A percentile compares a stretch with the other conserved stretches of the same genome.
phyloP scores from a whole-genome alignment of 2,113 vertebrate genomes.

The Lampris incognitus region DNA sequence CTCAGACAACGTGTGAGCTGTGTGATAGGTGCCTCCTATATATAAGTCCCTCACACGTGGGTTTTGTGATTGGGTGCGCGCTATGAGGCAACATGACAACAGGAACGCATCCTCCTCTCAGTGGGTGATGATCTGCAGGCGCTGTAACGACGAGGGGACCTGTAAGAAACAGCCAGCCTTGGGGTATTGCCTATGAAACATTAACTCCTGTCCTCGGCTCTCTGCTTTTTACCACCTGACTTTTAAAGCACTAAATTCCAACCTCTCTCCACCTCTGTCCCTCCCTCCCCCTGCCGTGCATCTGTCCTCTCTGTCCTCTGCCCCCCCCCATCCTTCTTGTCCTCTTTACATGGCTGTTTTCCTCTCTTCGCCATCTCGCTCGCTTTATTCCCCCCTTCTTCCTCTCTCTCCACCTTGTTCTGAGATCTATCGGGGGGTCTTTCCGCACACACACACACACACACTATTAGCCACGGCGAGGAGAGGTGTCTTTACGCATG shows the following conservation, averaged over 20 bases:
- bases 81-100: too few relatives aligned
- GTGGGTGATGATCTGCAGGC: neutral
- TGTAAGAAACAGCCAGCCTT: constrained; percentile 30
- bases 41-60: too few relatives aligned
- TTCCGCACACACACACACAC: neutral
- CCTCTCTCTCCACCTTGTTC: neutral
- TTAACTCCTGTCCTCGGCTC: constrained; percentile 58
- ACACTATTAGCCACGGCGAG: too few relatives aligned
- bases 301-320: neutral
- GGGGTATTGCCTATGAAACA: constrained; percentile 58
- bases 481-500: too few relatives aligned
- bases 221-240: constrained; percentile 49
- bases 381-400: constrained; percentile 24
- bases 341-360: neutral
- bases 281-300: neutral
- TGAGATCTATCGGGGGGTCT: neutral
- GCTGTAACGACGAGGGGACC: constrained; percentile 12
- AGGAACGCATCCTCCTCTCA: too few relatives aligned
- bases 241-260: constrained; percentile 62
- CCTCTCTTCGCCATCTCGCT: neutral
- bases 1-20: too few relatives aligned
- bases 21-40: too few relatives aligned
- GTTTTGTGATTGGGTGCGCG: too few relatives aligned
- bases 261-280: constrained; percentile 15
- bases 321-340: neutral